Percentiles rank a stretch among this genome's conserved stretches.
Conservation (phyloP, 2,113 vertebrate genomes). For the Circaetus gallicus region DNA sequence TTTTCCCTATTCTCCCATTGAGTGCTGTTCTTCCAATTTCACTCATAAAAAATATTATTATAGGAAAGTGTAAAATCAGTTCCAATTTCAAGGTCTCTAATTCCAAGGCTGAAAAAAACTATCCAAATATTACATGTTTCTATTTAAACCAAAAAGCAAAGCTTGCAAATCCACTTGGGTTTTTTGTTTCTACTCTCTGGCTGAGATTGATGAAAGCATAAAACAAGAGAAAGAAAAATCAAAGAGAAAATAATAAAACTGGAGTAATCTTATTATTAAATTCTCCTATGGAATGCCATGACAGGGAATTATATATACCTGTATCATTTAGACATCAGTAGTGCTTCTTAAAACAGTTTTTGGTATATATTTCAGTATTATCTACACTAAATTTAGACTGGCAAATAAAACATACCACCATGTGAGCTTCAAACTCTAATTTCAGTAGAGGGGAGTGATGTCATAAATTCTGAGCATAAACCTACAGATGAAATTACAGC, state of each 20-base stretch:
- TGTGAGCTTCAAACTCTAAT: neutral
- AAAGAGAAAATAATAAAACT: neutral
- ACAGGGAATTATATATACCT: neutral
- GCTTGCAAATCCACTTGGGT: neutral
- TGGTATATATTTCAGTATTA: constrained; percentile 2
- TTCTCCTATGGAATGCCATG: neutral
- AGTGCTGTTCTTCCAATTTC: constrained; percentile 19
- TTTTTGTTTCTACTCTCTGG: neutral
- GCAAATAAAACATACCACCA: neutral
- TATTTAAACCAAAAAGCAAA: constrained; percentile 11
- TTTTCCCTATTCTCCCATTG: neutral
- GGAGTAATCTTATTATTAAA: neutral
- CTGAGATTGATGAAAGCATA: neutral
- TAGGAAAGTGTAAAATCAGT: constrained; percentile 21
- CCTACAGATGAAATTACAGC: constrained; percentile 13
- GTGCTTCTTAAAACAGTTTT: neutral
- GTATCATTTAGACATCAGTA: neutral
- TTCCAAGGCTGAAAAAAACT: neutral
- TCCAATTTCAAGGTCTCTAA: constrained; percentile 33
- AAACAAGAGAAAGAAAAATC: neutral
- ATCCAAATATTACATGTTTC: neutral
- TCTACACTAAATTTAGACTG: neutral
- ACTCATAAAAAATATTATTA: constrained; percentile 46
- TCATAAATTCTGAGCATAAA: constrained; percentile 24
- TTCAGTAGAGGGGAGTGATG: neutral